Conservation (phyloP, 2,113 vertebrate species). For the Propithecus coquereli region DNA sequence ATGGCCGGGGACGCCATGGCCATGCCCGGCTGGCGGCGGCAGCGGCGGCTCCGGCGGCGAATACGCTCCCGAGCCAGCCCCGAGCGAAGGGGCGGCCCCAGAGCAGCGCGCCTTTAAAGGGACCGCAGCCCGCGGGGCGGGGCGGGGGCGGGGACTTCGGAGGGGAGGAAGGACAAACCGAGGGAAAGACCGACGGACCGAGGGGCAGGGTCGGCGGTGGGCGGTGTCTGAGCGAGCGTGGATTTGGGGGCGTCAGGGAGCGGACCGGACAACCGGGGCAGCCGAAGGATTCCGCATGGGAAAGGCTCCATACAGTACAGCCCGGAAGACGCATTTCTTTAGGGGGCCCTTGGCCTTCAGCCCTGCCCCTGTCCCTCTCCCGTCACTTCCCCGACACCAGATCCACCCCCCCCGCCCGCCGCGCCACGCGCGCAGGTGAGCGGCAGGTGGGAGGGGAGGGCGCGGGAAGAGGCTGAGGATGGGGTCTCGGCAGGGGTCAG, state of each 20-base stretch:
- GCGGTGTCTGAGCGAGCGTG: background rate
- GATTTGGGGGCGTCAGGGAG: background rate
- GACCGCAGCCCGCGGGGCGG: conserved; percentile 55
- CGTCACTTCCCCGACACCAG: background rate
- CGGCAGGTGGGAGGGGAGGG: background rate
- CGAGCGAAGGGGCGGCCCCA: conserved; percentile 55
- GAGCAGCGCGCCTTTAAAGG: conserved; percentile 72
- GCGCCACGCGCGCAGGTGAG: background rate
- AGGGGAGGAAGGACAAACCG: conserved; percentile 16
- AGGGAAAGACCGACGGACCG: background rate
- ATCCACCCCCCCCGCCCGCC: background rate
- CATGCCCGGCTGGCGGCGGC: background rate
- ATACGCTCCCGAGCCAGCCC: background rate
- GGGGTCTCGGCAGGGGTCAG: background rate
- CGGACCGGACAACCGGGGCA: background rate
- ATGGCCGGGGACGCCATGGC: conserved; percentile 88
- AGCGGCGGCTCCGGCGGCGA: background rate
- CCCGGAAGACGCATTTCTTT: background rate
- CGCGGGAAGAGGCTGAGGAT: background rate
- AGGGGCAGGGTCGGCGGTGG: background rate
- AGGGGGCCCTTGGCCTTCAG: background rate
- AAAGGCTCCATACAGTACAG: background rate
- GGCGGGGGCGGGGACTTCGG: conserved; percentile 46
- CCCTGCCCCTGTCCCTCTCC: background rate
- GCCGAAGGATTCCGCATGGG: background rate